Conservation (phyloP, 53 echinoderm and acorn worm genomes). For the Stichopus horrens region DNA sequence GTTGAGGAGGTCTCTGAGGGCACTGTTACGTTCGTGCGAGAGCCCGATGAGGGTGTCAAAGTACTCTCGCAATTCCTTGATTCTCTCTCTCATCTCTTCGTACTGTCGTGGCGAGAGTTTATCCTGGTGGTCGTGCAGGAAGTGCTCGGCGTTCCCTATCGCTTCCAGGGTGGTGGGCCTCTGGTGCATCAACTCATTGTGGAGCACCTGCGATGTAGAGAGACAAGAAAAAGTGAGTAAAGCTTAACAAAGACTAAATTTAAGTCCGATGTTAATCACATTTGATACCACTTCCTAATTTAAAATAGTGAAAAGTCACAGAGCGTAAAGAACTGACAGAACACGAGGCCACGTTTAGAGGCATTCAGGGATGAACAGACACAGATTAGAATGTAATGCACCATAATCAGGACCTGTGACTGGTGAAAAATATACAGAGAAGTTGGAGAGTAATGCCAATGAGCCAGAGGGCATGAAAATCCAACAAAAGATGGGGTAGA, state of each 20-base stretch:
- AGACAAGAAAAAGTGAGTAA: background rate
- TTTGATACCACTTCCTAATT: too few species aligned
- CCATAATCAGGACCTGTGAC: too few species aligned
- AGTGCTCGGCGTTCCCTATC: slow-evolving; percentile 86
- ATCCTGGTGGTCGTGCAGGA: slow-evolving; percentile 81
- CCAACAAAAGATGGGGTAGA: too few species aligned
- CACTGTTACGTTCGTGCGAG: slow-evolving; percentile 80
- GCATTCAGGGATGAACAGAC: too few species aligned
- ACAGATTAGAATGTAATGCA: too few species aligned
- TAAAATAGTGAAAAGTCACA: too few species aligned
- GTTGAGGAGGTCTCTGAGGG: slow-evolving; percentile 66
- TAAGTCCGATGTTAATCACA: too few species aligned
- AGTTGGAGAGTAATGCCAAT: too few species aligned
- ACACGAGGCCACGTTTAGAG: too few species aligned
- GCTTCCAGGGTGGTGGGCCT: slow-evolving; percentile 78
- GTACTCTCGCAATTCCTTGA: slow-evolving; percentile 83
- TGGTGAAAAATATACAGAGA: too few species aligned
- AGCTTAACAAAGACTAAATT: background rate
- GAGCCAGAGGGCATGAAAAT: too few species aligned
- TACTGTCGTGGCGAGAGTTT: slow-evolving; percentile 84
- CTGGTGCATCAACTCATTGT: slow-evolving; percentile 69
- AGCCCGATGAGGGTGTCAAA: slow-evolving; percentile 82
- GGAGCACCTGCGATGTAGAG: slow-evolving; percentile 59
- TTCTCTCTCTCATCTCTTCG: slow-evolving; percentile 79
- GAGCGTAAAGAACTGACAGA: too few species aligned